Evolutionary conservation across 2,888 invertebrate genomes (phyloP), one percentile per base, ranked within the genome.

Genomic region (Malthinus seriepunctatus): DNA sequence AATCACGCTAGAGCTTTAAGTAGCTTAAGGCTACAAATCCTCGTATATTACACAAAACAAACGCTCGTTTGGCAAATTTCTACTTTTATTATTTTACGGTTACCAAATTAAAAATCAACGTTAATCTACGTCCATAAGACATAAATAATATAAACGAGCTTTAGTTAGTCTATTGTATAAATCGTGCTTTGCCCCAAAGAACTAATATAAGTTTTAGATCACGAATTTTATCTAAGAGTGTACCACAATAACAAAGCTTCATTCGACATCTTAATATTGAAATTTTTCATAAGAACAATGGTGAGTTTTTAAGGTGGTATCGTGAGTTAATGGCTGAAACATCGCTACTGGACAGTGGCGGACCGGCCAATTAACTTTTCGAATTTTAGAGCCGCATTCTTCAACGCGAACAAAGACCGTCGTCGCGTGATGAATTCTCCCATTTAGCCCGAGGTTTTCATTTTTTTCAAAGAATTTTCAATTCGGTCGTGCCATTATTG

Each of bases 371-470:
- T 70, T 70, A 70, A 67, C 68, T 69, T 60, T 60, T 67, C 66
- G 66, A 70, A 70, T 70, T 69, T 67, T 69, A 65, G 65, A 65
- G 69, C 71, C 65, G 69, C 72, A 72, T 73, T 72, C 72, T 69
- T 66, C 66, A 65, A 66, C 65, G 66, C 70, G 67, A 72, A 71
- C 72, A 71, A 72, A 69, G 68, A 64, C 61, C 56, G 60, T 23
- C 39, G 65, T 73, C 67, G 74, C 73, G 74, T 74, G 74, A 71
- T 69, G 67, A 68, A 70, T 71, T 64, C 65, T 67, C 67, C 67
- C 61, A 65, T 72, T 72, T 70, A 58, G 73, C 73, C 73, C 64
- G 69, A 66, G 73, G 73, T 72, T 72, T 71, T 72, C 71, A 72
- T 69, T 72, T 73, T 70, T 71, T 72, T 69, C 66, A 59, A 64